Base-by-base conservation (phyloP, 1,140 invertebrate genomes). In the Matsumurasca onukii region DNA sequence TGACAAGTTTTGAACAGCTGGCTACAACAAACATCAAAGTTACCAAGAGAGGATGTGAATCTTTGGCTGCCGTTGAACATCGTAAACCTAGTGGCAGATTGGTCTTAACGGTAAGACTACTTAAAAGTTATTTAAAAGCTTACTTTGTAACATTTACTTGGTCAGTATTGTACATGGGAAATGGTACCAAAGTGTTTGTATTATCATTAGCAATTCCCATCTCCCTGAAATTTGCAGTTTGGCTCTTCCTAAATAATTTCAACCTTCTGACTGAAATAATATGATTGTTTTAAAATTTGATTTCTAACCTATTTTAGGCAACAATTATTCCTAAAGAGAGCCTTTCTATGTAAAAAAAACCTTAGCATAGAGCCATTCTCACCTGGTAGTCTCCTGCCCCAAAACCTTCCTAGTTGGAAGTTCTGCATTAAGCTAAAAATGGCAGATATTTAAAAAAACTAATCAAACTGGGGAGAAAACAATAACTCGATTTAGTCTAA, bases 21-120 rank as follows among this genome's bases (percentile, higher is more conserved):
- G 34, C 34, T 39, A 39, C 34, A 39, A 39, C 34, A 5, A 39
- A 39, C 17, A 5, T 39, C 5, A 39, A 9, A 9, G 34, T 39
- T 39, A 9, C 17, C 34, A 39, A 5, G 34, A 39, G 5, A 39
- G 17, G 34, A 39, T n/a, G 34, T 17, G 17, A 52, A 22, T 52
- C 49, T 12, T 5, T n/a, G 22, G 49, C 22, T 3, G 22, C 49
- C 12, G 22, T 20, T 24, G 22, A 20, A 12, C 49, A 52, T 24
- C 49, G 49, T n/a, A 52, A 52, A 52, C 3, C 49, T 15, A 52
- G 49, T 52, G 49, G 49, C 12, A 52, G 49, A 24, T 15, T 52
- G 5, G 22, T 52, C 22, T 5, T 15, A 20, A 24, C 22, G 12
- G 49, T 52, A 52, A 52, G 49, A 15, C n/a, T 12, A n/a, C 39